Percentiles rank a stretch among this genome's conserved stretches.
These are phyloP conservation scores for Spodoptera litura DNA, from an alignment of 1,140 invertebrate species.

Conservation along the genomic window DNA sequence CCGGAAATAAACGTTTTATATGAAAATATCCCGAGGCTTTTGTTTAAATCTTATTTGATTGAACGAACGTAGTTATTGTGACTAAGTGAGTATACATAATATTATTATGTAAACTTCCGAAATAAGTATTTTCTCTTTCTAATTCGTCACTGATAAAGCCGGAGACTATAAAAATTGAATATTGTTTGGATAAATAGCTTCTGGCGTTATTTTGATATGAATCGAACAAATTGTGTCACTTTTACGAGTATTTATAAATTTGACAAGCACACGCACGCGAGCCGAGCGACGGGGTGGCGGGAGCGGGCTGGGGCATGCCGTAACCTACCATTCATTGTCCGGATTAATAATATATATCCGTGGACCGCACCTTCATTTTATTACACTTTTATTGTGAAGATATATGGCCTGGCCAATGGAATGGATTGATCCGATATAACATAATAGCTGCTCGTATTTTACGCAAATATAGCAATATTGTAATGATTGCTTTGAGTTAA, in stretches of 20 bases:
- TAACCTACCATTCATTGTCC: conserved; percentile 42
- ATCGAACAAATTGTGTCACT: conserved; percentile 52
- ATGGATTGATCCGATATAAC: conserved; percentile 1
- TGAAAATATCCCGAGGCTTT: conserved; percentile 10
- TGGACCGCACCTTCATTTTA: conserved; percentile 36
- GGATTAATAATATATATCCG: conserved; percentile 48
- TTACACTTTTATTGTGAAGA: conserved; percentile 46
- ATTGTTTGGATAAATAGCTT: neutral
- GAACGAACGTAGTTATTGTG: neutral
- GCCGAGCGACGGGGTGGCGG: neutral
- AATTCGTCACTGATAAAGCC: too few species aligned
- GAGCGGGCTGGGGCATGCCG: neutral
- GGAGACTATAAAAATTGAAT: neutral
- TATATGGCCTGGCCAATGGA: neutral
- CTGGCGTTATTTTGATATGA: conserved; percentile 64
- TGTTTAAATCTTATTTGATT: conserved; percentile 19
- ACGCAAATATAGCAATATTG: too few species aligned
- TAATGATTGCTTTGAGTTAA: too few species aligned
- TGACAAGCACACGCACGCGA: conserved; percentile 1
- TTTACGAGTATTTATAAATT: conserved; percentile 38
- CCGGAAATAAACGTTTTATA: conserved; percentile 19
- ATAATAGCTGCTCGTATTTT: neutral
- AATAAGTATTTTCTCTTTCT: too few species aligned
- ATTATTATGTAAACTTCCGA: too few species aligned
- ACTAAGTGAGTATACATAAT: neutral